Conservation (phyloP, 2,888 invertebrate species). For the Phorcus lineatus region DNA sequence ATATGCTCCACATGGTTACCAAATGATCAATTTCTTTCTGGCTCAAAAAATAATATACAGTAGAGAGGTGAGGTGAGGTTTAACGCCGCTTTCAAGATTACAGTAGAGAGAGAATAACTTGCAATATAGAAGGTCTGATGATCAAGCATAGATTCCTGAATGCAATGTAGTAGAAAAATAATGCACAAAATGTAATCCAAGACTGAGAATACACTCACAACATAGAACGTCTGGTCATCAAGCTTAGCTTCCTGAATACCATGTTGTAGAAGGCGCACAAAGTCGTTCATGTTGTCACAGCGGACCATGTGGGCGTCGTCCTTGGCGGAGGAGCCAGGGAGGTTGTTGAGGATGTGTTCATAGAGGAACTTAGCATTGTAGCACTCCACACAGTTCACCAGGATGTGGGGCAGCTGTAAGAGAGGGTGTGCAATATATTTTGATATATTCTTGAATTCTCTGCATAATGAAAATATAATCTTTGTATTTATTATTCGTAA, state of each 20-base stretch:
- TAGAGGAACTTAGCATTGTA: conserved; percentile 85
- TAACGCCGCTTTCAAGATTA: too few species aligned
- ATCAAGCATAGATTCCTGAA: conserved; percentile 47
- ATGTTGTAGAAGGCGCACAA: conserved; percentile 63
- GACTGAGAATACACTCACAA: conserved; percentile 63
- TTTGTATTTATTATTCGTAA: background rate
- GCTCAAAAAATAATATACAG: too few species aligned
- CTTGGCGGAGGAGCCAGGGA: conserved; percentile 71
- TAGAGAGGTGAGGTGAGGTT: too few species aligned
- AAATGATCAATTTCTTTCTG: too few species aligned
- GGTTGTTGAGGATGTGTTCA: conserved; percentile 83
- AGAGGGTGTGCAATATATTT: background rate
- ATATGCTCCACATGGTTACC: too few species aligned
- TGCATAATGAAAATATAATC: too few species aligned
- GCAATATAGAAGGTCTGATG: conserved; percentile 4
- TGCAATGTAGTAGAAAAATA: conserved; percentile 50
- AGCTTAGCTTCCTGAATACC: conserved; percentile 47
- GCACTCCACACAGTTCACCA: conserved; percentile 89
- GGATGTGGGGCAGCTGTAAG: conserved; percentile 76
- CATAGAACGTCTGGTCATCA: conserved; percentile 63
- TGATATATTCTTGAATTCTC: background rate
- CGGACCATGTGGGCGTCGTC: conserved; percentile 47
- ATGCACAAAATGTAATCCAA: too few species aligned
- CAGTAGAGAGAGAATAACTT: too few species aligned
- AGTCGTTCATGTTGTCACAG: conserved; percentile 75